Evolutionary conservation across 2,888 invertebrate genomes (phyloP).

Genomic region (Drosophila suboccidentalis): DNA sequence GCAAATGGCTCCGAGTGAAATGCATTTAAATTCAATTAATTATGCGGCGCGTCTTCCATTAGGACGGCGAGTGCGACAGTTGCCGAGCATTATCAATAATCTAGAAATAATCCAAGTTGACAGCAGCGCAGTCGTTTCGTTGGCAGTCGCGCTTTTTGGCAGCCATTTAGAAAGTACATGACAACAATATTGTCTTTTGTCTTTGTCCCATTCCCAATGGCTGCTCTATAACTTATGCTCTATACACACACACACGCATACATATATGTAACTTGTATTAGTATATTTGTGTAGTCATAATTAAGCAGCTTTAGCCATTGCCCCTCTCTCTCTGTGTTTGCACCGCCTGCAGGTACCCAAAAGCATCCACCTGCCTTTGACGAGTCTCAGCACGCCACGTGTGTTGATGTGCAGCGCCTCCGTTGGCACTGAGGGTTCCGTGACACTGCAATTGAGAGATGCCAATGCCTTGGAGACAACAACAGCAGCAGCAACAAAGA

Average conservation of each 20-base stretch:
- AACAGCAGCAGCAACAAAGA: slow-evolving; percentile 24
- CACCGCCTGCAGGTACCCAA: slow-evolving; percentile 83
- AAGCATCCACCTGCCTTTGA: slow-evolving; percentile 85
- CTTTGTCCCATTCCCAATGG: slow-evolving; percentile 6
- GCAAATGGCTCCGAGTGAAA: slow-evolving; percentile 41
- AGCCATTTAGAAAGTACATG: slow-evolving; percentile 44
- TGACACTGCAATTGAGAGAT: slow-evolving; percentile 85
- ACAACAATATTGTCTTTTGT: slow-evolving; percentile 12
- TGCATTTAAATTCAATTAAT: slow-evolving; percentile 77
- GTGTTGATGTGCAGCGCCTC: slow-evolving; percentile 86
- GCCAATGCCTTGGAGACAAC: slow-evolving; percentile 62
- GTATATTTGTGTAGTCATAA: slow-evolving; percentile 45
- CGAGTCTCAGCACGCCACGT: slow-evolving; percentile 82
- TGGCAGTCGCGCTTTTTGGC: slow-evolving; percentile 57
- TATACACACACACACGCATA: slow-evolving; percentile 8
- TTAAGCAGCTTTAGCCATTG: slow-evolving; percentile 41
- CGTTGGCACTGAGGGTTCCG: slow-evolving; percentile 85
- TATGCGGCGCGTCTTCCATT: slow-evolving; percentile 61
- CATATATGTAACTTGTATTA: slow-evolving; percentile 1
- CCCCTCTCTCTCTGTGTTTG: slow-evolving; percentile 31
- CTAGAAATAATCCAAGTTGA: slow-evolving; percentile 65
- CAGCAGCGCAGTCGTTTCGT: slow-evolving; percentile 50
- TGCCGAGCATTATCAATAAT: slow-evolving; percentile 75
- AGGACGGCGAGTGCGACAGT: slow-evolving; percentile 57
- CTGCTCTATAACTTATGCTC: slow-evolving; percentile 8